Evolutionary conservation across 1,140 invertebrate species (phyloP), one percentile per base, ranked within the genome.

Genomic region (Octopus sinensis): DNA sequence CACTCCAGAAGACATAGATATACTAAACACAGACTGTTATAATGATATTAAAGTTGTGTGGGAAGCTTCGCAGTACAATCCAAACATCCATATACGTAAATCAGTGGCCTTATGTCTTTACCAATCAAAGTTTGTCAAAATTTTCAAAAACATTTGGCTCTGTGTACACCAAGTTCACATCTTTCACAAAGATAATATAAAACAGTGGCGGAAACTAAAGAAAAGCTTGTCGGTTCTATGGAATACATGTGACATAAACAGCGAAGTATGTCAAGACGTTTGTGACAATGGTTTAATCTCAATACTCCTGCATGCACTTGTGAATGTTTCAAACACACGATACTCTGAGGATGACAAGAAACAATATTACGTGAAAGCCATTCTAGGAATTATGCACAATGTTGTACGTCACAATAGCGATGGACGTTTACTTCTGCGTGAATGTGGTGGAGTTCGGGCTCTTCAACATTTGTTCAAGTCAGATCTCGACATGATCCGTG

Each of bases 321-420:
- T 23, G 68, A 17, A 13, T 13, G 68, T 73, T 23, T 73, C 68
- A 17, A 73, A 73, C 68, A 73, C 68, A 73, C 17, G 30, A 23
- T 73, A 73, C 13, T 7, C 68, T 5, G 68, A 80, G 1, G 82
- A 86, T 56, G 81, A 83, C 56, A 84, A 82, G 23, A 81, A 82
- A 12, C 78, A 84, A 68, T 87, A 84, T 79, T 82, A 84, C 54
- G 82, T 85, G 10, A 87, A 87, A 76, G 83, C 84, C 6, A 80
- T 86, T 51, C 81, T 87, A 5, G 86, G 86, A 10, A 82, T 87
- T 4, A 76, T 86, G 12, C 86, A 86, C 80, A 87, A 87, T 73
- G 79, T 83, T n/a, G 79, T 84, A 43, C 82, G 83, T 30, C 81
- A 84, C n/a, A 82, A 77, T 52, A 80, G 78, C n/a, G 85, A 87